A percentile compares a stretch with the other conserved stretches of the same genome.
These are phyloP conservation scores for Heteromurus nitidus DNA, from an alignment of 2,888 invertebrate species.

Conservation along the genomic window DNA sequence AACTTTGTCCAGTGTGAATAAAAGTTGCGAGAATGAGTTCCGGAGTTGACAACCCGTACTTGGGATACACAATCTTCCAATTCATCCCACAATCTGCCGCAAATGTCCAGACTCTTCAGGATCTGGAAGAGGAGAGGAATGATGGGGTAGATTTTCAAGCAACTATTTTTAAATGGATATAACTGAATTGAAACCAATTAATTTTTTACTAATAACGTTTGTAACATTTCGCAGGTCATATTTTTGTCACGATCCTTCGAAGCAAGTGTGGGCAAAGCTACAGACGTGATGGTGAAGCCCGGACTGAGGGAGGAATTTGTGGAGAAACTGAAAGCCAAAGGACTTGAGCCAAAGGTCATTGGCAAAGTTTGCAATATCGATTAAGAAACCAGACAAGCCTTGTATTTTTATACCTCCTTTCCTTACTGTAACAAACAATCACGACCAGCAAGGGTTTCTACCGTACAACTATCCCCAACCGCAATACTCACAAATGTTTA, in stretches of 20 bases:
- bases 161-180: background rate
- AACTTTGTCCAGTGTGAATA: too few species aligned
- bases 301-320: constrained; percentile 40
- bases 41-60: constrained; percentile 28
- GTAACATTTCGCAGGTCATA: constrained; percentile 23
- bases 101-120: constrained; percentile 38
- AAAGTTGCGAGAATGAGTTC: constrained; percentile 32
- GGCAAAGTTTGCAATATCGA: constrained; percentile 45
- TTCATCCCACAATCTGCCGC: constrained; percentile 33
- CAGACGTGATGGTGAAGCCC: constrained; percentile 54
- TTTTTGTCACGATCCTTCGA: constrained; percentile 35
- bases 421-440: too few species aligned
- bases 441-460: too few species aligned
- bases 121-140: constrained; percentile 54
- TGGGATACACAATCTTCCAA: constrained; percentile 47
- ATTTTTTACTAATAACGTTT: background rate
- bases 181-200: background rate
- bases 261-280: constrained; percentile 39
- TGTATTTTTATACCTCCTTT: too few species aligned
- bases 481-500: too few species aligned
- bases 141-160: constrained; percentile 33
- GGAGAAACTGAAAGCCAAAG: constrained; percentile 36
- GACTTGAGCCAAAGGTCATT: constrained; percentile 40
- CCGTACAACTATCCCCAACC: too few species aligned
- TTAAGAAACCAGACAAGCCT: too few species aligned